Base-by-base conservation (phyloP, 2,113 vertebrate genomes). In the Paralichthys olivaceus region DNA sequence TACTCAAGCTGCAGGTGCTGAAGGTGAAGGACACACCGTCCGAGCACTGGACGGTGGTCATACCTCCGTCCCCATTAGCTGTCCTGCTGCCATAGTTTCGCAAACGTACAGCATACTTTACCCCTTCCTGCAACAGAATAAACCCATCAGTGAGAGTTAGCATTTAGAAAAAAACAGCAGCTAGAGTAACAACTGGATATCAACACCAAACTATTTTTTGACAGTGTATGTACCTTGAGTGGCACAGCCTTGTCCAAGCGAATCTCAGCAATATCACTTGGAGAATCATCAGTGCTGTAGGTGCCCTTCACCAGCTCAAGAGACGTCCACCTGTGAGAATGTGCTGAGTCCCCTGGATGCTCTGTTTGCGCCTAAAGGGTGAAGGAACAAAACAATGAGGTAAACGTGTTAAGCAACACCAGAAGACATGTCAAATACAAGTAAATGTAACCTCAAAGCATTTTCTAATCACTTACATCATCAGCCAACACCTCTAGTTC, bases 321-420 rank as follows among this genome's bases (percentile, higher is more conserved):
- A 62, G 98, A 99, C 0, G 98, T 99, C 98, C 98, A 99, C 82
- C 98, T 95, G 83, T 99, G 98, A 83, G 97, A 97, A 91, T 99
- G 98, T 68, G 96, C 90, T 0, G 97, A 97, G 93, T 99, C 98
- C 53, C 97, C 97, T 28, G 94, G 94, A 86, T 98, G 96, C 83
- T 99, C 98, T 17, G 97, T 99, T 95, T 99, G 94, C 0, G 93
- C 93, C 94, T 95, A 72, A 77, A 68, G 55, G 14, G 11, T 29
- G 0, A 22, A 3, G 19, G 51, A 60, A 56, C 4, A 66, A 49
- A 56, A 25, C 20, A n/a, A 9, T 19, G 4, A 23, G 9, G 8
- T 26, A 45, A 19, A 7, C 47, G 13, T 34, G 8, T 7, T 51
- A 17, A 28, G 26, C 13, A 15, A 54, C 7, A 15, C 12, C 43